phyloP scores from a whole-genome alignment of 2,888 invertebrate genomes.

The Leuctra nigra region DNA sequence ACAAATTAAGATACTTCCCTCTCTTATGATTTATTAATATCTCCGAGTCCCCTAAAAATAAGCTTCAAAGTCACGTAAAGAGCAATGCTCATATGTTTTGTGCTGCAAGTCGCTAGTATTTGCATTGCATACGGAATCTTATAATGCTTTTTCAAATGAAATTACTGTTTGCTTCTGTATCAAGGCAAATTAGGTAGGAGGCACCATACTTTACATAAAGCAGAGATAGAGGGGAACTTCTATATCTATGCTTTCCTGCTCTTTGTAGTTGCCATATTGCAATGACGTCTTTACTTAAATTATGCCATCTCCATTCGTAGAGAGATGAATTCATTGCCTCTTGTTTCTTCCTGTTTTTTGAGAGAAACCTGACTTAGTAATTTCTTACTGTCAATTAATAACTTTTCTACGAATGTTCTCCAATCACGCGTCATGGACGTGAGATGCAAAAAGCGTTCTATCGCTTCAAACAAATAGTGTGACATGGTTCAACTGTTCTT shows the following conservation, averaged over 20 bases:
- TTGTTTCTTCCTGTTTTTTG: background rate
- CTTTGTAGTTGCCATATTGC: background rate
- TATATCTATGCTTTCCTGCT: too few species aligned
- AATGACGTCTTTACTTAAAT: background rate
- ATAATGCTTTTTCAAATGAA: slow-evolving; percentile 15
- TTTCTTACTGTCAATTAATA: too few species aligned
- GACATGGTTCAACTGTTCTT: too few species aligned
- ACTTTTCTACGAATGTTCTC: too few species aligned
- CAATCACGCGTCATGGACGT: too few species aligned
- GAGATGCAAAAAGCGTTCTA: too few species aligned
- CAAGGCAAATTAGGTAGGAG: slow-evolving; percentile 10
- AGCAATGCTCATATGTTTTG: background rate
- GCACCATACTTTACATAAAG: too few species aligned
- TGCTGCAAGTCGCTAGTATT: slow-evolving; percentile 1
- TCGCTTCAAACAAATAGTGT: too few species aligned
- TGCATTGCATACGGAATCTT: slow-evolving; percentile 11
- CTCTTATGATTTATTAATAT: slow-evolving; percentile 13
- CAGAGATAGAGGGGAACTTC: too few species aligned
- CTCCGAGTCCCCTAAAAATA: background rate
- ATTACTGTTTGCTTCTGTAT: slow-evolving; percentile 11
- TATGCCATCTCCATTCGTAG: slow-evolving; percentile 2
- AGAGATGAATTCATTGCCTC: background rate
- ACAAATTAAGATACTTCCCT: slow-evolving; percentile 15
- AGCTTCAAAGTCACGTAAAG: background rate
- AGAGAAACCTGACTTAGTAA: too few species aligned